phyloP scores from a whole-genome alignment of 1,140 invertebrate genomes.

The Aphis craccivora region DNA sequence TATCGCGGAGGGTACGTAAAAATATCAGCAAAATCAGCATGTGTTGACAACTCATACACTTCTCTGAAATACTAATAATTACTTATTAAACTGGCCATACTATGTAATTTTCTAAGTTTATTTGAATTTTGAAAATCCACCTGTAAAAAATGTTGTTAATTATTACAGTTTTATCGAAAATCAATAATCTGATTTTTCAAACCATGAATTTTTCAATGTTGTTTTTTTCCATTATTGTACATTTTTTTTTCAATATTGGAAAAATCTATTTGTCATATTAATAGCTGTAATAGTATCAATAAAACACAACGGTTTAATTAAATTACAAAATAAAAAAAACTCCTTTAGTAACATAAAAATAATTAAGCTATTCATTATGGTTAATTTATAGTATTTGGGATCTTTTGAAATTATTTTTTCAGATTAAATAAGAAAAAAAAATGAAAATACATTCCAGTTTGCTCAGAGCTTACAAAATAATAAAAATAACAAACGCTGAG shows the following conservation, averaged over 20 bases:
- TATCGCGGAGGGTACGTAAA: background rate
- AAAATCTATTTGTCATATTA: background rate
- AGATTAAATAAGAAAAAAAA: background rate
- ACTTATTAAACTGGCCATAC: no score
- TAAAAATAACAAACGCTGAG: background rate
- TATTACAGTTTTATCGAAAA: background rate
- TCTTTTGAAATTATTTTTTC: background rate
- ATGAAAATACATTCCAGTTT: background rate
- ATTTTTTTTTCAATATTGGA: background rate
- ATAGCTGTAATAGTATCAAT: background rate
- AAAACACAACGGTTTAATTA: background rate
- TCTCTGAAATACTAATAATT: no score
- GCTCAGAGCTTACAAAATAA: background rate
- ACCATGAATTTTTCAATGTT: background rate
- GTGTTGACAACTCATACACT: no score
- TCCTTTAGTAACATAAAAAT: background rate
- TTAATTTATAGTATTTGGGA: background rate
- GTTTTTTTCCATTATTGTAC: background rate
- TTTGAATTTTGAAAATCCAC: background rate
- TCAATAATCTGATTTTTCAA: background rate
- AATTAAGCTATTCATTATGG: background rate
- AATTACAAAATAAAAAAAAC: background rate
- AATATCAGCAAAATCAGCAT: background rate
- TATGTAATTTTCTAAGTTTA: background rate
- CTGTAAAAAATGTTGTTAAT: background rate